phyloP scores from a whole-genome alignment of 2,113 vertebrate genomes.

The Neogale vison region DNA sequence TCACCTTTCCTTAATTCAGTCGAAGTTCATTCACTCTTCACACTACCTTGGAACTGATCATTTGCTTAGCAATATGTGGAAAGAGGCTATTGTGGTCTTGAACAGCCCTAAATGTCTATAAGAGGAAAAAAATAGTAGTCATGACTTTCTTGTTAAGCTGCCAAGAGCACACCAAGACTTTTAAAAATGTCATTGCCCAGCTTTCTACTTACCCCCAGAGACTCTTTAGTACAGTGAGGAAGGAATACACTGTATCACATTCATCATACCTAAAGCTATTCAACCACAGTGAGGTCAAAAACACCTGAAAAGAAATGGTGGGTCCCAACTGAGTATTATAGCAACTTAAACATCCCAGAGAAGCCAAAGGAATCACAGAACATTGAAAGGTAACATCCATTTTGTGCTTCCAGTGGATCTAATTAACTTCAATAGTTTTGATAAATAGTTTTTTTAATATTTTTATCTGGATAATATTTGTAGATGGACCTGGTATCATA shows the following conservation, averaged over 20 bases:
- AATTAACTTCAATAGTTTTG: background rate
- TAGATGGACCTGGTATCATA: background rate
- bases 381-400: background rate
- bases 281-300: constrained; percentile 68
- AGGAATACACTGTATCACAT: constrained; percentile 45
- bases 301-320: constrained; percentile 65
- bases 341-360: constrained; percentile 2
- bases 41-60: background rate
- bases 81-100: constrained; percentile 5
- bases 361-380: constrained; percentile 57
- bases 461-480: constrained; percentile 19
- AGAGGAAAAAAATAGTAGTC: constrained; percentile 57
- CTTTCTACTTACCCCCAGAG: constrained; percentile 64
- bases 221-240: constrained; percentile 67
- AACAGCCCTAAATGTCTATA: constrained; percentile 59
- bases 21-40: constrained; percentile 31
- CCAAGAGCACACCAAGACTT: constrained; percentile 54
- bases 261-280: constrained; percentile 70
- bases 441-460: background rate
- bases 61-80: constrained; percentile 30
- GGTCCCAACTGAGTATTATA: constrained; percentile 51
- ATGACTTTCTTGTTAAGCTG: constrained; percentile 71
- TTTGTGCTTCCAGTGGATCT: background rate
- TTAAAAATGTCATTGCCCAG: constrained; percentile 72
- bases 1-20: background rate